Base-by-base conservation (phyloP, 2,113 vertebrate species). In the Erinaceus europaeus region DNA sequence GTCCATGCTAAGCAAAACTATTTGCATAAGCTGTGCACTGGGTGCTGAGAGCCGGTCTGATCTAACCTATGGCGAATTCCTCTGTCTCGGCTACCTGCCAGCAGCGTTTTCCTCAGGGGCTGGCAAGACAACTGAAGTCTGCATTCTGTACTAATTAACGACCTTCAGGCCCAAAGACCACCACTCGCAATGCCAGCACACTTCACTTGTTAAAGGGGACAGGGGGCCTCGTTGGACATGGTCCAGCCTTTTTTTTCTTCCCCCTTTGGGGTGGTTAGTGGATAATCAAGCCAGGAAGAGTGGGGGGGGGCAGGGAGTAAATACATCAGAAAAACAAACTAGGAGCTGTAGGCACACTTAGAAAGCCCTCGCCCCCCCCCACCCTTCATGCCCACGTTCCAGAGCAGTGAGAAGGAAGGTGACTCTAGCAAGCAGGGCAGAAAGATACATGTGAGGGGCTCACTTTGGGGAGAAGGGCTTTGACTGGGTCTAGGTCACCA, bases 81-180 rank as follows among this genome's bases (percentile, higher is more conserved):
- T 97, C 91, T 38, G 96, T 97, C 97, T 98, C 98, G 98, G 98
- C 98, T 98, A 97, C 94, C 78, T 93, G 96, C 97, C 97, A 97
- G 97, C 97, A 96, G 95, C 93, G 95, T 97, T 98, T 98, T 98
- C 98, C 98, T 97, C 97, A n/a, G 95, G 96, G 75, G 92, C 97
- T 98, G 98, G 98, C 98, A 98, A 97, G 96, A 95, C 96, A 97
- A 98, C 97, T 97, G 96, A 97, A 97, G 97, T 97, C 98, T 96
- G 97, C 97, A 97, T 98, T 98, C 98, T 98, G 97, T 97, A 96
- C 98, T 98, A 98, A 98, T 98, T 98, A 98, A 98, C 97, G 93
- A 97, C 97, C 97, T 97, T 98, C 97, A 96, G 95, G 95, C 93
- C 95, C 97, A 96, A 95, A 97, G 96, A 97, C 96, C 96, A 95